These are phyloP conservation scores for Elaphurus davidianus DNA, from an alignment of 2,113 vertebrate genomes.

Conservation along the genomic window DNA sequence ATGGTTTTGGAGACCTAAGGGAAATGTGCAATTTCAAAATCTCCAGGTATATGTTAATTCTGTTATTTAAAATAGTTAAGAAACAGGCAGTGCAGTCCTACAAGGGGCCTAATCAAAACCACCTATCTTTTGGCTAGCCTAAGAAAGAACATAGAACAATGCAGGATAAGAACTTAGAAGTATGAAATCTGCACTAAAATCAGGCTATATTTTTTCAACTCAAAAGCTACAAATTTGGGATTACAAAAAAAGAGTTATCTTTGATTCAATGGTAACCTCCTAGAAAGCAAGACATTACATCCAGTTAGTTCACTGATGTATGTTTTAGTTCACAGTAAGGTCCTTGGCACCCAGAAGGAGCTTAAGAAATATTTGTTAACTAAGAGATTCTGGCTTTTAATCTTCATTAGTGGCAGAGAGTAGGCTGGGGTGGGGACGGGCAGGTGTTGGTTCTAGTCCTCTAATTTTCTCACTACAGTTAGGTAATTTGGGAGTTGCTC, in stretches of 20 bases:
- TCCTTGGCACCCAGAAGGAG: not conserved
- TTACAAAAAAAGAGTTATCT: not conserved
- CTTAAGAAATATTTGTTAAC: not conserved
- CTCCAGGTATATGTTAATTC: not conserved
- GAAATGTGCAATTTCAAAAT: not conserved
- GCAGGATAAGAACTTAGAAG: not conserved
- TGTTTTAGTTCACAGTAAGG: not conserved
- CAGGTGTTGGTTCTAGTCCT: not conserved
- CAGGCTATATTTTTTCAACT: not conserved
- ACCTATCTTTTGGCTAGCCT: not conserved
- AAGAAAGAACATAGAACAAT: not conserved
- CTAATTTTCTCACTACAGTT: not conserved
- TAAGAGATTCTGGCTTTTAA: not conserved
- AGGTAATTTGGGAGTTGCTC: not conserved
- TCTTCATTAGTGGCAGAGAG: not conserved
- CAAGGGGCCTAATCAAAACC: not conserved
- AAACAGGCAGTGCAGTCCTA: not conserved
- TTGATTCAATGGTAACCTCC: not conserved
- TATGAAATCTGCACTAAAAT: not conserved
- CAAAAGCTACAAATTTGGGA: not conserved
- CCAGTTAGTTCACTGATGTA: not conserved
- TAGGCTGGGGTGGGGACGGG: not conserved
- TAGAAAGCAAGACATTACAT: not conserved
- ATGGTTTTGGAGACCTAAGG: not conserved
- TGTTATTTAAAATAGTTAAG: not conserved